Percentiles rank a stretch among this genome's conserved stretches.
These are phyloP conservation scores for Notospermus geniculatus DNA, from an alignment of 1,140 invertebrate species.

Conservation along the genomic window DNA sequence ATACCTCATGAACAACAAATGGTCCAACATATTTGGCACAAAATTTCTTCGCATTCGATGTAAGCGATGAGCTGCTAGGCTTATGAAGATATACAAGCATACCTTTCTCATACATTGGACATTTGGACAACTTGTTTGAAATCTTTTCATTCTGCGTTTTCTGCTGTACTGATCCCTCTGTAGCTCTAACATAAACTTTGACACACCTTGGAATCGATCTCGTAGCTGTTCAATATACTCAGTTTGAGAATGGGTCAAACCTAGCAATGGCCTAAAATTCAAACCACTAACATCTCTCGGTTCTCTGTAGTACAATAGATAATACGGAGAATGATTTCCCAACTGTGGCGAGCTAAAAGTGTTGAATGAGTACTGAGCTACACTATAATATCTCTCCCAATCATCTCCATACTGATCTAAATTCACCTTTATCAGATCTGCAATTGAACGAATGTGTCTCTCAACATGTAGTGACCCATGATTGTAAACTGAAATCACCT, in stretches of 20 bases:
- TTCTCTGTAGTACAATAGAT: conserved; percentile 2
- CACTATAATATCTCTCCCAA: background rate
- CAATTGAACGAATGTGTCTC: conserved; percentile 4
- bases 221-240: conserved; percentile 2
- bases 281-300: conserved; percentile 4
- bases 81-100: background rate
- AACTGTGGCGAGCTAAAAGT: background rate
- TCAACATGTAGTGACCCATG: conserved; percentile 6
- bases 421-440: conserved; percentile 2
- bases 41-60: conserved; percentile 6
- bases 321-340: background rate
- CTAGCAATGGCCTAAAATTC: background rate
- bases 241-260: background rate
- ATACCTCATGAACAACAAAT: background rate
- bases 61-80: background rate
- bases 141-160: conserved; percentile 5
- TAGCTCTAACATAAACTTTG: conserved; percentile 3
- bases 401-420: conserved; percentile 7
- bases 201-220: background rate
- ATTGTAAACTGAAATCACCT: conserved; percentile 1
- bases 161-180: conserved; percentile 8
- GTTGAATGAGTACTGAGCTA: conserved; percentile 3
- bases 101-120: conserved; percentile 1
- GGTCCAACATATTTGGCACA: background rate
- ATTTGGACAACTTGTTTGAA: background rate